Evolutionary conservation across 2,888 invertebrate genomes (phyloP).

Genomic region (Folsomia manolachei): DNA sequence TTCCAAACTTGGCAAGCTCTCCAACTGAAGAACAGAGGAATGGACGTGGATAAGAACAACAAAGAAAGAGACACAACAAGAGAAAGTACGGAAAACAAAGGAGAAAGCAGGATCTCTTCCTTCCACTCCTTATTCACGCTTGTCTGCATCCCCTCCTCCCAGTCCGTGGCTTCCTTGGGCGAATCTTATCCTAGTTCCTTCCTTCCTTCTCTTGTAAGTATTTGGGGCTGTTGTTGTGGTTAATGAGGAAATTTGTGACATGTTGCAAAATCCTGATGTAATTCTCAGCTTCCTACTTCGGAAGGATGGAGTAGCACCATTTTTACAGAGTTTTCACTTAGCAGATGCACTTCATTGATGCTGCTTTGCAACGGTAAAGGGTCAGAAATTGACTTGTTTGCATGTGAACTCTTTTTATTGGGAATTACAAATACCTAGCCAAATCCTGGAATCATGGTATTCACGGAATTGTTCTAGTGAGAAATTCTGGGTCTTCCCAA

Average conservation of each 20-base stretch:
- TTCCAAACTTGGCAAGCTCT: not conserved
- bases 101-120: not conserved
- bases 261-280: not conserved
- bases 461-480: no score
- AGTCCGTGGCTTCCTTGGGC: not conserved
- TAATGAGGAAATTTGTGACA: not conserved
- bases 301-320: no score
- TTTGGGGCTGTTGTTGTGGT: not conserved
- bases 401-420: no score
- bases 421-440: no score
- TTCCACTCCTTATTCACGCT: not conserved
- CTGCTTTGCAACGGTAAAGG: no score
- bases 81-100: not conserved
- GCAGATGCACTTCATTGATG: no score
- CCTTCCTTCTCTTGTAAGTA: not conserved
- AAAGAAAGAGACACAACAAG: not conserved
- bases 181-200: not conserved
- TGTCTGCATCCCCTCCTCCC: not conserved
- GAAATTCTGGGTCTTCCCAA: no score
- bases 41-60: not conserved
- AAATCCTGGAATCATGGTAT: no score
- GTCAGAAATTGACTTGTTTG: no score
- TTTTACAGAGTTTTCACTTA: no score
- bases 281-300: no score
- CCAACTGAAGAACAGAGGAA: not conserved